Base-by-base conservation (phyloP, 2,113 vertebrate genomes). In the Carassius carassius region DNA sequence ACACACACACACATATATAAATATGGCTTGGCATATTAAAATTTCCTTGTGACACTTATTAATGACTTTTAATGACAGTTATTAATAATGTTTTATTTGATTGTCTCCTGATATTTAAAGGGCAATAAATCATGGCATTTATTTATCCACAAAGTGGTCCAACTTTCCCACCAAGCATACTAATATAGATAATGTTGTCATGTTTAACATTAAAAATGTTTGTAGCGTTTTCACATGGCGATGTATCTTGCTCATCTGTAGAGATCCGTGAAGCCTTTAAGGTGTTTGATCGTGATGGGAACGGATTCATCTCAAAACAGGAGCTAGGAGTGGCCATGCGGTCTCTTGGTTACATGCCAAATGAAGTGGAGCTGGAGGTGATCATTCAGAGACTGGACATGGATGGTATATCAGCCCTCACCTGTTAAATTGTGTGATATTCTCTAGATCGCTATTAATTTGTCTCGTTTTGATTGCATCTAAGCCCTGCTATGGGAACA, bases 281-380 rank as follows among this genome's bases (percentile, higher is more conserved):
- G 91, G 95, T 97, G 87, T 97, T 97, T 19, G 96, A 97, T 90
- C 93, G 95, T 0, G 96, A 97, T 13, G 96, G 96, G 84, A 97
- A 97, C 0, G 96, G 96, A 32, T 96, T 96, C 94, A 97, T 97
- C 94, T 97, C 96, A 84, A 97, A 97, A 93, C 96, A 97, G 92
- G 96, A 97, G 89, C 93, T 97, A 91, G 96, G 96, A 82, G 95
- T 94, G 0, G 96, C 96, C 87, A 97, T 97, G 96, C 94, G 96
- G 35, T 97, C 96, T 37, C 89, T 97, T 87, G 96, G 96, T 6
- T 97, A 97, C 91, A 97, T 97, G 96, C 96, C 96, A 91, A 97
- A 96, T 0, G 96, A 97, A 88, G 96, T 97, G 89, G 96, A 97
- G 91, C 92, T 97, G 86, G 96, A 97, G 60, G 95, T 96, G 78